A percentile compares a stretch with the other conserved stretches of the same genome.
Conservation (phyloP, 1,140 invertebrate species). For the Trachelipus rathkii region DNA sequence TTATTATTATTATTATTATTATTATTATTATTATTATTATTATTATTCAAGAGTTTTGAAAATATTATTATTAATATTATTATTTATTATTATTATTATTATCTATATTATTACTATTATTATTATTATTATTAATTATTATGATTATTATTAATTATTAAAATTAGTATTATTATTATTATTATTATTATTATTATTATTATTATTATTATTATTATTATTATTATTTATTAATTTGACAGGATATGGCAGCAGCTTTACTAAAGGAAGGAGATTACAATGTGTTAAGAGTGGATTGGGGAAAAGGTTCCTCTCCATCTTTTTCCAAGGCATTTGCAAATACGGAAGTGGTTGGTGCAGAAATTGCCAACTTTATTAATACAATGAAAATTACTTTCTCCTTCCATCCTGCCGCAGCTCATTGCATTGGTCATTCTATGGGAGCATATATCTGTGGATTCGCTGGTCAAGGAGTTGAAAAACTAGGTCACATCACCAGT, state of each 20-base stretch:
- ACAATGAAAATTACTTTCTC: slow-evolving; percentile 57
- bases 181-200: too few relatives aligned
- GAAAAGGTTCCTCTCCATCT: slow-evolving; percentile 50
- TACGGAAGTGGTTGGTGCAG: slow-evolving; percentile 69
- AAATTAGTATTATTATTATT: too few relatives aligned
- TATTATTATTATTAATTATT: too few relatives aligned
- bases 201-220: too few relatives aligned
- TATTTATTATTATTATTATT: too few relatives aligned
- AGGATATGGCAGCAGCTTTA: slow-evolving; percentile 43
- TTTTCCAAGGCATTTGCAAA: slow-evolving; percentile 50
- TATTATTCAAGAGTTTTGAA: too few relatives aligned
- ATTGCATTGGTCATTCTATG: slow-evolving; percentile 77
- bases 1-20: too few relatives aligned
- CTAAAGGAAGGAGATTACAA: slow-evolving; percentile 39
- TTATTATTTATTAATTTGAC: neutral
- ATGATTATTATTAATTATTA: too few relatives aligned
- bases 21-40: too few relatives aligned
- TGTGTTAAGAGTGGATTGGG: slow-evolving; percentile 46
- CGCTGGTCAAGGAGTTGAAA: slow-evolving; percentile 61
- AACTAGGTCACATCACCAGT: slow-evolving; percentile 59
- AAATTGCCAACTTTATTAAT: slow-evolving; percentile 73
- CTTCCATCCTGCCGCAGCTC: slow-evolving; percentile 64
- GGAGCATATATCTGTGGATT: slow-evolving; percentile 68
- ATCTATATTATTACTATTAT: too few relatives aligned
- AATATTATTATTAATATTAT: too few relatives aligned